Evolutionary conservation across 2,888 invertebrate genomes (phyloP), one percentile per base, ranked within the genome.

Genomic region (Mesorhabditis spiculigera): DNA sequence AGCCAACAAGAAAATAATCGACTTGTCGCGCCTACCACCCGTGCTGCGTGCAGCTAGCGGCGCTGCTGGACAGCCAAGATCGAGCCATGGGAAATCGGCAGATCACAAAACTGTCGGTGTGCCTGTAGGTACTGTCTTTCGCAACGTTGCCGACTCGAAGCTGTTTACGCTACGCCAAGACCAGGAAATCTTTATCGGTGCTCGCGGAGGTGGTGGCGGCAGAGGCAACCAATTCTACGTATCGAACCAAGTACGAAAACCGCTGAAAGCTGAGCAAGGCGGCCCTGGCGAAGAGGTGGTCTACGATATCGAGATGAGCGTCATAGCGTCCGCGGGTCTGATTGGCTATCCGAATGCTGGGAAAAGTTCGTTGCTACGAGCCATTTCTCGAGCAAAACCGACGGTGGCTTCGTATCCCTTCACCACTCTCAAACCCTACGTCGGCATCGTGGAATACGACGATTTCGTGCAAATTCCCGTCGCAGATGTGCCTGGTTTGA

Each of bases 131-230:
- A 79, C 79, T 4, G 71, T 74, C 8, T 77, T 79, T 28, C 28
- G 28, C 68, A 77, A 74, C 6, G 67, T 50, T 0, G 66, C 68
- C 5, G 73, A 73, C n/a, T 62, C 43, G 5, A 50, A 61, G 0
- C 41, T 75, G 5, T 77, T 72, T 50, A 73, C 76, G 64, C 58
- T 79, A 61, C 71, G 73, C 42, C 62, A 69, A 1, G 72, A 71
- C 43, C 68, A 72, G 58, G 78, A 79, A 66, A 91, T 93, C 90
- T 97, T 93, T 87, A 90, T 98, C 16, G 95, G 93, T 6, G 95
- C 97, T 10, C 88, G 95, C 74, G 98, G 98, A 0, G 98, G 98
- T 4, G 91, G 93, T 0, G 98, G 98, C 0, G 98, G 98, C 0
- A 91, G 92, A 85, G 98, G 98, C 0, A 98, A 99, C 88, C 90